Percentiles rank a stretch among this genome's conserved stretches.
phyloP scores from a whole-genome alignment of 2,797 vertebrate genomes.

The Melanotaenia boesemani region DNA sequence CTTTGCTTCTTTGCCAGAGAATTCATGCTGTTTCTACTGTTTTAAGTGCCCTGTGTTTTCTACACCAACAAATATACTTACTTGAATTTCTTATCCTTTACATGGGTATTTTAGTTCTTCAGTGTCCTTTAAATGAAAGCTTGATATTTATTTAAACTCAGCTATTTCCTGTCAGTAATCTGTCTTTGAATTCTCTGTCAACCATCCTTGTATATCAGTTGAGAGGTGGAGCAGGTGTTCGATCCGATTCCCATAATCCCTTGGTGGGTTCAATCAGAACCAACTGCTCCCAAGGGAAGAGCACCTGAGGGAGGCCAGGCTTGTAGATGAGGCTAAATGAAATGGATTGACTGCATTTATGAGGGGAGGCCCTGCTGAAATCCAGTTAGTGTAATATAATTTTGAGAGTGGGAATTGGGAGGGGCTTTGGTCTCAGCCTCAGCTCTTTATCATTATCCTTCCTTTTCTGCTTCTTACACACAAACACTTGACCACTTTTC shows the following conservation, averaged over 20 bases:
- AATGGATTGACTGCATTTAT: constrained; percentile 69
- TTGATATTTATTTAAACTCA: not conserved
- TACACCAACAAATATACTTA: not conserved
- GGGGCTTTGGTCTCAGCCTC: constrained; percentile 6
- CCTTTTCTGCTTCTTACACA: constrained; percentile 2
- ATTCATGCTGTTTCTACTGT: not conserved
- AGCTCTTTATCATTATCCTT: constrained; percentile 21
- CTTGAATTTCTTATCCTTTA: not conserved
- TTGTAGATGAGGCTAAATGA: constrained; percentile 67
- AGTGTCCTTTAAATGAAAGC: not conserved
- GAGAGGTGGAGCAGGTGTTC: constrained; percentile 75
- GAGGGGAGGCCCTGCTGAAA: constrained; percentile 35
- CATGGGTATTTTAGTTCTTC: not conserved
- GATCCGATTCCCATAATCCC: constrained; percentile 68
- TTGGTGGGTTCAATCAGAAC: constrained; percentile 62
- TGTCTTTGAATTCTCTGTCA: not conserved
- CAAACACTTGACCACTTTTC: not conserved
- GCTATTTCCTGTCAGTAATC: not conserved
- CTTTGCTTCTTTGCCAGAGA: constrained; percentile 16
- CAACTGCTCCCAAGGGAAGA: constrained; percentile 67
- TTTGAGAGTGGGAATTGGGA: constrained; percentile 24
- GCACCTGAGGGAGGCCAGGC: constrained; percentile 70
- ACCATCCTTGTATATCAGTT: constrained; percentile 34
- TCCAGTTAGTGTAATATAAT: constrained; percentile 63
- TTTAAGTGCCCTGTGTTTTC: not conserved